A percentile compares a stretch with the other conserved stretches of the same genome.
phyloP scores from a whole-genome alignment of 2,888 invertebrate genomes.

The Polylopha cassiicola region DNA sequence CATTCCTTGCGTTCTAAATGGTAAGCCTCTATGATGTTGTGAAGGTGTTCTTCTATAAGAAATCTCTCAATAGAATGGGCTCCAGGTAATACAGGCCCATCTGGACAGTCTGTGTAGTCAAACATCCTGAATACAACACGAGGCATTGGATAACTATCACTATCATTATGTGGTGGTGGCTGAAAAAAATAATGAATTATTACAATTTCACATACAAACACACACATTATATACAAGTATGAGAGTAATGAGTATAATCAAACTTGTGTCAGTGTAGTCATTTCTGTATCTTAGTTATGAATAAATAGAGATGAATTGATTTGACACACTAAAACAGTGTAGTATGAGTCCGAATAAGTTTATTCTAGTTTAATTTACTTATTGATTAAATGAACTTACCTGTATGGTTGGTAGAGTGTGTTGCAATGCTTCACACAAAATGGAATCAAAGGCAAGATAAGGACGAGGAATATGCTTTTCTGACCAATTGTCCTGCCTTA shows the following conservation, averaged over 20 bases:
- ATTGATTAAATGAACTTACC: too few species aligned
- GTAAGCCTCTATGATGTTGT: conserved; percentile 93
- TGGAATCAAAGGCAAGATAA: conserved; percentile 96
- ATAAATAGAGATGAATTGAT: too few species aligned
- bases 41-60: conserved; percentile 97
- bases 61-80: conserved; percentile 98
- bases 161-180: conserved; percentile 95
- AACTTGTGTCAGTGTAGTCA: too few species aligned
- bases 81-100: conserved; percentile 93
- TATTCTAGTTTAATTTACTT: too few species aligned
- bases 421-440: conserved; percentile 96
- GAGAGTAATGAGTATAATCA: too few species aligned
- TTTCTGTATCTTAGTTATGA: too few species aligned
- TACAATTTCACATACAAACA: too few species aligned
- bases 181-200: conserved; percentile 47
- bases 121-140: conserved; percentile 97
- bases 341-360: too few species aligned
- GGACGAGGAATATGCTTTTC: conserved; percentile 97
- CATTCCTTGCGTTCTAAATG: conserved; percentile 95
- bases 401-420: conserved; percentile 93
- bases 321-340: too few species aligned
- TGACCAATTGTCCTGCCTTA: conserved; percentile 96
- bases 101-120: conserved; percentile 99
- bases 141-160: conserved; percentile 94
- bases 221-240: too few species aligned